phyloP scores from a whole-genome alignment of 2,888 invertebrate genomes.

The Danaus chrysippus region DNA sequence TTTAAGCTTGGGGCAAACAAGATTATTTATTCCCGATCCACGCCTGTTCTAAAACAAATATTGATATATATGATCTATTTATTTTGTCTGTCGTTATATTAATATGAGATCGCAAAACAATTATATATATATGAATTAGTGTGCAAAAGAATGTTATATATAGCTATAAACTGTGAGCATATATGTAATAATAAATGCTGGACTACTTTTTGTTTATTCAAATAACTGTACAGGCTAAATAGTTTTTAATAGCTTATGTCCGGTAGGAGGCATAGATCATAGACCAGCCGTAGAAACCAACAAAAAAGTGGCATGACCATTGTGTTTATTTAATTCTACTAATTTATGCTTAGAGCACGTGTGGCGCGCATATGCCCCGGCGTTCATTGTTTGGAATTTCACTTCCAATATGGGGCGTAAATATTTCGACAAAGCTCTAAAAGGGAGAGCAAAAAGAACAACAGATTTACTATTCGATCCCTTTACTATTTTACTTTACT shows the following conservation, averaged over 20 bases:
- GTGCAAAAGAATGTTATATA: no score
- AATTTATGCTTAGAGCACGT: conserved; percentile 60
- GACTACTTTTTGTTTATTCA: no score
- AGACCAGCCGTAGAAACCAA: conserved; percentile 34
- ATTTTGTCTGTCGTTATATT: no score
- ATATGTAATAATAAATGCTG: not conserved
- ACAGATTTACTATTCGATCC: conserved; percentile 50
- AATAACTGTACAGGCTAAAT: conserved; percentile 26
- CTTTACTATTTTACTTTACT: conserved; percentile 3
- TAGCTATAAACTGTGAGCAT: not conserved
- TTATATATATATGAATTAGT: no score
- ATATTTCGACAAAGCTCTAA: conserved; percentile 74
- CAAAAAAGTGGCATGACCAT: conserved; percentile 43
- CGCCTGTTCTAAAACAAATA: conserved; percentile 43
- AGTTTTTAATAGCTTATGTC: conserved; percentile 34
- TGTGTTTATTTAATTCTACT: conserved; percentile 54
- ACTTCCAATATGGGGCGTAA: conserved; percentile 73
- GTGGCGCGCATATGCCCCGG: conserved; percentile 54
- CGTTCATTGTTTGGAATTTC: conserved; percentile 72
- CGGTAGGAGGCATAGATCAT: conserved; percentile 55
- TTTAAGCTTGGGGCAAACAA: conserved; percentile 58
- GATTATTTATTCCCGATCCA: conserved; percentile 66
- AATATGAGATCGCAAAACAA: no score
- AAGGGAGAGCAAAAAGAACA: conserved; percentile 65
- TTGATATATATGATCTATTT: no score